phyloP scores from a whole-genome alignment of 2,113 vertebrate species.

The Tor tambroides region DNA sequence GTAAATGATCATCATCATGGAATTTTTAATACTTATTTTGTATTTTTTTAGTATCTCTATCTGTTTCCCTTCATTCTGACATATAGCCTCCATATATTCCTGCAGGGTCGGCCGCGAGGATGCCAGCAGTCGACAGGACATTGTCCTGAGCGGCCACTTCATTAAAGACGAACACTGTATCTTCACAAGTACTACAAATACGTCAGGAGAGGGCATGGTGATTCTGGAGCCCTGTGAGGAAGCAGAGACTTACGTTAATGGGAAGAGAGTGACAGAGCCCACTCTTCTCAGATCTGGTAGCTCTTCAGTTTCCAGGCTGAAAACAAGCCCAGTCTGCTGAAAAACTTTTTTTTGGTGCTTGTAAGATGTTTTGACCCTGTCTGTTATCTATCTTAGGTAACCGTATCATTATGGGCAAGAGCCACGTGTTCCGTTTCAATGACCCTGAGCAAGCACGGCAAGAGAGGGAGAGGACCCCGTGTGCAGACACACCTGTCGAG shows the following conservation, averaged over 20 bases:
- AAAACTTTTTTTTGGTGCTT: background rate
- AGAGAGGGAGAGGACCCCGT: constrained; percentile 92
- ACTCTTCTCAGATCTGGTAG: constrained; percentile 90
- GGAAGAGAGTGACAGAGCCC: constrained; percentile 90
- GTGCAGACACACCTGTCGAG: constrained; percentile 90
- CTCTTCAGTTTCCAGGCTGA: constrained; percentile 15
- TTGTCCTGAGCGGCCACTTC: constrained; percentile 95
- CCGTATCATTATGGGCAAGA: constrained; percentile 98
- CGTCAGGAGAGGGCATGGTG: constrained; percentile 87
- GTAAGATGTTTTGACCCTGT: background rate
- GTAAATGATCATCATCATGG: background rate
- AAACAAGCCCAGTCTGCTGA: background rate
- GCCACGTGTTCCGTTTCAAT: constrained; percentile 96
- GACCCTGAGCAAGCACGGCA: constrained; percentile 96
- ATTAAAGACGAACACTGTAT: constrained; percentile 96
- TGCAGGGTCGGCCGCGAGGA: constrained; percentile 93
- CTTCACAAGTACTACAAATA: constrained; percentile 87
- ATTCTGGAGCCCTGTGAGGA: constrained; percentile 92
- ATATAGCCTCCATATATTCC: background rate
- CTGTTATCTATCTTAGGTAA: constrained; percentile 78
- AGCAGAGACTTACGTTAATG: constrained; percentile 93
- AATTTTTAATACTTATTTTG: background rate
- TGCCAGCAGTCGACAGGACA: constrained; percentile 92
- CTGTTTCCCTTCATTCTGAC: background rate
- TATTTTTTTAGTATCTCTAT: background rate